Evolutionary conservation across 1,140 invertebrate species (phyloP), one percentile per base, ranked within the genome.

Genomic region (Pentalonia nigronervosa): DNA sequence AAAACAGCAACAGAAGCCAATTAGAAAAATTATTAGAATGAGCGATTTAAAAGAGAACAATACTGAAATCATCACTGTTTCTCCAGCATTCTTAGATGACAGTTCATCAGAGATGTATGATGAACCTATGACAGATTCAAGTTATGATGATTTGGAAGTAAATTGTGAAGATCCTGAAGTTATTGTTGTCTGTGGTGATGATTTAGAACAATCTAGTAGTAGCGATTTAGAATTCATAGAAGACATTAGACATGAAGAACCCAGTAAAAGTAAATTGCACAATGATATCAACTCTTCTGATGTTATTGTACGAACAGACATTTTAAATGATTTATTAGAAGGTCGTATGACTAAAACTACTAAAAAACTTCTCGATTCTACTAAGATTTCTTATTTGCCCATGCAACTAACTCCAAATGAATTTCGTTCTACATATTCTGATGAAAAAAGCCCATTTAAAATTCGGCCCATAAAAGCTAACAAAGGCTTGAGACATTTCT

Each of bases 401-500:
- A 93, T 93, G 91, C 91, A 93, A 56, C 30, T 86, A 41, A 86
- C 76, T 86, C 36, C 84, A n/a, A 93, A 83, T 86, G 91, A 93
- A 84, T 93, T 93, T 84, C 91, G 81, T 45, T 84, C 76, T 84
- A 86, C 81, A 30, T 86, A 93, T 50, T 45, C 81, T 17, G 86
- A 86, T 45, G 81, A 93, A 2, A 93, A 93, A 86, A 93, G 91
- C 20, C 91, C 91, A 56, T 93, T 45, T 86, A 93, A 93, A 93
- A 48, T 93, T 8, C n/a, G 91, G 2, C 91, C 91, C 56, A 86
- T 93, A 94, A 99, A 99, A 96, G 98, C 98, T 84, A 98, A 98
- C 6, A 99, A 99, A 96, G 99, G 99, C 60, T 96, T 99, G 94
- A 96, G 99, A 94, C 99, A 99, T 96, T 99, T 99, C 96, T 99